Evolutionary conservation across 2,888 invertebrate species (phyloP).

Genomic region (Phanerotoma sp.): DNA sequence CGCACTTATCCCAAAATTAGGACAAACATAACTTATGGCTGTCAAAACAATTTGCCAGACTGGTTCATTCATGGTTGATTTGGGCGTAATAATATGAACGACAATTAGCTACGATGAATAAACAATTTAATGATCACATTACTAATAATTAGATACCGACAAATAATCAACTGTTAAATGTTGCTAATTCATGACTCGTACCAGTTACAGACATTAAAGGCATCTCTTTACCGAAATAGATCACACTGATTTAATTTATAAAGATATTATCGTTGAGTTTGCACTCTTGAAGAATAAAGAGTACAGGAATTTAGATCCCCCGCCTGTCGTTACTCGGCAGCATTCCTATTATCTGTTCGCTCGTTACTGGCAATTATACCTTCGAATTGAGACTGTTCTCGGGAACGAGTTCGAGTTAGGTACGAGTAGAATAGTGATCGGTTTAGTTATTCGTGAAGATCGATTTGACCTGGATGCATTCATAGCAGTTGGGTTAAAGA

Average conservation of each 20-base stretch:
- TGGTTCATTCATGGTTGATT: too few relatives aligned
- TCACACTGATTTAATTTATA: slow-evolving; percentile 18
- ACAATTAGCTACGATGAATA: too few relatives aligned
- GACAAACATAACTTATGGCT: too few relatives aligned
- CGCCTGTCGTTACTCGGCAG: slow-evolving; percentile 12
- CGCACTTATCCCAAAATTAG: too few relatives aligned
- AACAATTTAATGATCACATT: too few relatives aligned
- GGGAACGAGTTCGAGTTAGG: neutral
- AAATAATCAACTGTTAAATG: too few relatives aligned
- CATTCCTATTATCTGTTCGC: slow-evolving; percentile 18
- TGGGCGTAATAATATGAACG: too few relatives aligned
- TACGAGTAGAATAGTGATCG: neutral
- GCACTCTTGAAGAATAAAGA: slow-evolving; percentile 5
- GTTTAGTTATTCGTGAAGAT: slow-evolving; percentile 5
- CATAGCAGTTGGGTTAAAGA: neutral
- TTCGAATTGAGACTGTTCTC: slow-evolving; percentile 13
- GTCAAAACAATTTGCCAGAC: too few relatives aligned
- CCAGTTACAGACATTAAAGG: too few relatives aligned
- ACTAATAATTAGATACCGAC: too few relatives aligned
- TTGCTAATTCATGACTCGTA: too few relatives aligned
- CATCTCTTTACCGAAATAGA: slow-evolving; percentile 1
- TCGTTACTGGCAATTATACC: slow-evolving; percentile 24
- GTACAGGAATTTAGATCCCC: slow-evolving; percentile 4
- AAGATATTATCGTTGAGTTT: slow-evolving; percentile 1
- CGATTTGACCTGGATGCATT: slow-evolving; percentile 11